Percentiles rank a stretch among this genome's conserved stretches.
phyloP scores from a whole-genome alignment of 2,797 vertebrate genomes.

The Oreochromis grahami region DNA sequence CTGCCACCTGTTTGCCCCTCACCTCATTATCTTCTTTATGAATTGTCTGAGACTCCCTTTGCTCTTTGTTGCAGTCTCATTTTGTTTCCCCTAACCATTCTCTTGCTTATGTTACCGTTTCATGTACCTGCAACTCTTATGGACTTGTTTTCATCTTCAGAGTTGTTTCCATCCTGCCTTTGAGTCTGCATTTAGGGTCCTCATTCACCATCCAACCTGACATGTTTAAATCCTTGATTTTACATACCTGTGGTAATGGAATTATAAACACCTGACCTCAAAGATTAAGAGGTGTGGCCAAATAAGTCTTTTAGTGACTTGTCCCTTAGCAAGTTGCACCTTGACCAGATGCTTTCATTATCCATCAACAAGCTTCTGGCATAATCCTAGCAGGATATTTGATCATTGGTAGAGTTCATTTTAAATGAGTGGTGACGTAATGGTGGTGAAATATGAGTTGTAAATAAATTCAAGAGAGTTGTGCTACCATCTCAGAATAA shows the following conservation, averaged over 20 bases:
- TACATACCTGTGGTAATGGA: no score
- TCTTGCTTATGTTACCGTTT: not conserved
- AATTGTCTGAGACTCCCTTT: not conserved
- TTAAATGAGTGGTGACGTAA: not conserved
- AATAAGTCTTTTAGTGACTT: no score
- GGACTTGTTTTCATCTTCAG: no score
- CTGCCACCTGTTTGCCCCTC: not conserved
- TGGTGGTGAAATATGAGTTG: not conserved
- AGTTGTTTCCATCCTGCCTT: no score
- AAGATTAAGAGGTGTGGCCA: no score
- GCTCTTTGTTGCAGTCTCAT: not conserved
- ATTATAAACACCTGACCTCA: no score
- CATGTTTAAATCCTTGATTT: no score
- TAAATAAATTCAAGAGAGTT: not conserved
- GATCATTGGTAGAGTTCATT: not conserved
- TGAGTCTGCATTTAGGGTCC: no score
- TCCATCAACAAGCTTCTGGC: not conserved
- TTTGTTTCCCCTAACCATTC: not conserved
- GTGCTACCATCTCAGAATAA: not conserved
- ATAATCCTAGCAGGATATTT: not conserved
- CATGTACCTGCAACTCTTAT: not conserved
- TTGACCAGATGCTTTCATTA: not conserved
- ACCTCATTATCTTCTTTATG: not conserved
- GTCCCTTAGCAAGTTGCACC: no score
- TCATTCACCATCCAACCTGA: no score